Evolutionary conservation across 2,113 vertebrate genomes (phyloP).

Genomic region (Geococcyx californianus): DNA sequence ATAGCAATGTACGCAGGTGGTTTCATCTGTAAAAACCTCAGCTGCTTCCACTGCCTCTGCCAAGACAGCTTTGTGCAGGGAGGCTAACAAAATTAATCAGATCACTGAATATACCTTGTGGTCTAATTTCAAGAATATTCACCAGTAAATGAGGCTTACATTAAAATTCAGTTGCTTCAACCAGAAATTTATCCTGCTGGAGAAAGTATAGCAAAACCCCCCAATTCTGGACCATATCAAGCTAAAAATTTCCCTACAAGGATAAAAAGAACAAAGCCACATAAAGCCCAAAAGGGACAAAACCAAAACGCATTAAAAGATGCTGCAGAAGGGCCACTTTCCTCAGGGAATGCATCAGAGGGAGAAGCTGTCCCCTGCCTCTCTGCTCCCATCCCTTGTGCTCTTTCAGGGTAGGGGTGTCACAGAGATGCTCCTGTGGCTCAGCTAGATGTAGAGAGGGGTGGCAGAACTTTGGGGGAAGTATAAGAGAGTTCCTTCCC

Average conservation of each 20-base stretch:
- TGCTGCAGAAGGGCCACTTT: not conserved
- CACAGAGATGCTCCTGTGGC: not conserved
- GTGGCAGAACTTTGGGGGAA: not conserved
- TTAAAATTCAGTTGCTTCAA: not conserved
- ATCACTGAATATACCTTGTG: not conserved
- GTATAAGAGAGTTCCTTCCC: not conserved
- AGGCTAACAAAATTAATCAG: not conserved
- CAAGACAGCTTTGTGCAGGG: not conserved
- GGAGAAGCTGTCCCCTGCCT: not conserved
- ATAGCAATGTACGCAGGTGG: not conserved
- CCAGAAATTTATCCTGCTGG: not conserved
- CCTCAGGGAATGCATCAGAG: not conserved
- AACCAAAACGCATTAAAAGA: not conserved
- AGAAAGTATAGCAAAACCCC: not conserved
- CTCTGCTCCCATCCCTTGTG: fast-evolving
- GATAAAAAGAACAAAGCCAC: not conserved
- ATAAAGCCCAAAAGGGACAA: not conserved
- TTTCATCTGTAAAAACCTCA: not conserved
- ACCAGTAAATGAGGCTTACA: not conserved
- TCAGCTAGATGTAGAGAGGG: not conserved
- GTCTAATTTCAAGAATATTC: not conserved
- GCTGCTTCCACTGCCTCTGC: not conserved
- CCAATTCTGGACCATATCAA: not conserved
- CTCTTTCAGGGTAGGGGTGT: fast-evolving
- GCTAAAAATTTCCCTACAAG: not conserved